Percentiles rank a stretch among this genome's conserved stretches.
phyloP scores from a whole-genome alignment of 2,113 vertebrate genomes.

The Astatoreochromis straeleni region DNA sequence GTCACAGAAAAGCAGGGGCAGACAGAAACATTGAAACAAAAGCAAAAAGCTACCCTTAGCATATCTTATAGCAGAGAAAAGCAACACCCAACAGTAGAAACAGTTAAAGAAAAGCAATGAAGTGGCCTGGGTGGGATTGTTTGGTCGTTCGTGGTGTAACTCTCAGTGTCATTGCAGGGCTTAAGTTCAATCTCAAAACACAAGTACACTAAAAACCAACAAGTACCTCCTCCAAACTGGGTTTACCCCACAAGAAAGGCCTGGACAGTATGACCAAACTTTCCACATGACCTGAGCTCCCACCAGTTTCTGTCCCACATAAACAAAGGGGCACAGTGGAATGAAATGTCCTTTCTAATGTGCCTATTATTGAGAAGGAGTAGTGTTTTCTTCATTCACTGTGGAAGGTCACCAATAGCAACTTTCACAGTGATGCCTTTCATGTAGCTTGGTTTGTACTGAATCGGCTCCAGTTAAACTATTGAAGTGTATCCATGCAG shows the following conservation, averaged over 20 bases:
- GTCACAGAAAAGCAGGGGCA: neutral
- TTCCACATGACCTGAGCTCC: conserved; percentile 7
- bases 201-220: conserved; percentile 5
- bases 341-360: neutral
- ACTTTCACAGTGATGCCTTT: conserved; percentile 1
- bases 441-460: conserved; percentile 2
- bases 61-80: neutral
- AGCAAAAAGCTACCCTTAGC: neutral
- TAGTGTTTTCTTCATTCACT: neutral
- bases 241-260: neutral
- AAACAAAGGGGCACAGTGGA: neutral
- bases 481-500: neutral
- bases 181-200: neutral
- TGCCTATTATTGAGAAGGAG: neutral
- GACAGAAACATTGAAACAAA: neutral
- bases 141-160: neutral
- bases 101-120: neutral
- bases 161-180: neutral
- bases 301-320: neutral
- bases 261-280: conserved; percentile 4
- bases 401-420: neutral
- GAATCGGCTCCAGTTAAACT: neutral
- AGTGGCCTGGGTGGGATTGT: neutral
- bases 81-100: neutral
- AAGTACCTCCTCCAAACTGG: neutral